Evolutionary conservation across 2,797 vertebrate genomes (phyloP), one percentile per base, ranked within the genome.

Genomic region (Argentina silus): DNA sequence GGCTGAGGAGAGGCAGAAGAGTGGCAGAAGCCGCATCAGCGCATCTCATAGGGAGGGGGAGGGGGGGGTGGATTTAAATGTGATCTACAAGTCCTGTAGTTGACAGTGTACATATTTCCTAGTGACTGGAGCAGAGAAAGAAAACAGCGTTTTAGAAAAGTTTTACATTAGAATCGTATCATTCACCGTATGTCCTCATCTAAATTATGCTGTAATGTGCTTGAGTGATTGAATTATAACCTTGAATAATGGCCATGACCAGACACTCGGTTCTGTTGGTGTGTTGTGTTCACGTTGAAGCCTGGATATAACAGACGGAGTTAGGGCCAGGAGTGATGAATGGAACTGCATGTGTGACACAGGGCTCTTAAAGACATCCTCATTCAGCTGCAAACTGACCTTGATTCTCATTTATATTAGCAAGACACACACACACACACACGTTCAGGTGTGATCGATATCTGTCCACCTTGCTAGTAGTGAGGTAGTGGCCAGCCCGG

Each of bases 81-180:
- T 76, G 77, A 60, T 74, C 69, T 78, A 81, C 77, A 84, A 82
- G 76, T 80, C 70, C 74, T 72, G 87, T 75, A 80, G 79, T 83
- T 76, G 71, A 85, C 92, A 83, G 90, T 95, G 93, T 96, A 93
- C 91, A 95, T 94, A 92, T 93, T 93, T 93, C 84, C 87, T 93
- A 92, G 92, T 90, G 87, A 95, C 81, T 93, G 93, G 91, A 93
- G 92, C 92, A 36, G 85, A 93, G 93, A 91, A 89, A 93, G 90
- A 91, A 89, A 82, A 93, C 89, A 87, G 91, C 89, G 75, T 91
- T 91, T 91, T 93, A 89, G 88, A 92, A 94, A 87, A 62, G 83
- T 95, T 96, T 95, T 94, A 94, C 88, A 89, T 87, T 91, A 89
- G 84, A 91, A 93, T 94, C 93, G 86, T 94, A 88, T 93, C 88